Evolutionary conservation across 2,797 vertebrate species (phyloP).

Genomic region (Alosa sapidissima): DNA sequence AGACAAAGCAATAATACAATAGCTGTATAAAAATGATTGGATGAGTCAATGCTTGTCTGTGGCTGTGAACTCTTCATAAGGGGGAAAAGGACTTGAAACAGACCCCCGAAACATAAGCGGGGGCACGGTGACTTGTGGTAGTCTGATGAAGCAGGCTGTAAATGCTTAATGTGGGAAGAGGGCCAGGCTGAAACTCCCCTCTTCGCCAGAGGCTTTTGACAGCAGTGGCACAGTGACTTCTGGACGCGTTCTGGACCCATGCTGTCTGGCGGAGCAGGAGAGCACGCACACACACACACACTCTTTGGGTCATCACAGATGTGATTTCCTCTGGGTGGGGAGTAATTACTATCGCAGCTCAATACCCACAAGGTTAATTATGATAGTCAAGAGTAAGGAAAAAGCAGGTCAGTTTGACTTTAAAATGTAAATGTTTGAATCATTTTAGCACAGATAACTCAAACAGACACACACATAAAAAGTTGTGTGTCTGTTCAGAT

Average conservation of each 20-base stretch:
- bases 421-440: constrained; percentile 51
- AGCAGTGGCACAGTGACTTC: neutral
- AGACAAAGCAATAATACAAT: neutral
- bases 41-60: neutral
- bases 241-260: neutral
- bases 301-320: constrained; percentile 52
- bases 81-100: neutral
- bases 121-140: too few relatives aligned
- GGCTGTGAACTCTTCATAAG: neutral
- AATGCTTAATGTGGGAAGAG: too few relatives aligned
- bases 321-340: constrained; percentile 52
- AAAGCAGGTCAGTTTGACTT: constrained; percentile 56
- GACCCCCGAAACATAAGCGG: too few relatives aligned
- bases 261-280: neutral
- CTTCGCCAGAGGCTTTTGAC: neutral
- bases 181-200: too few relatives aligned
- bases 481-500: neutral
- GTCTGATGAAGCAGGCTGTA: too few relatives aligned
- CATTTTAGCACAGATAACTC: constrained; percentile 9
- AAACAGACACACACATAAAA: constrained; percentile 24
- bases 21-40: neutral
- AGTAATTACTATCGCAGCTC: constrained; percentile 51
- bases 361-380: constrained; percentile 57
- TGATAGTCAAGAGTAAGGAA: constrained; percentile 48
- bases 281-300: constrained; percentile 32